Evolutionary conservation across 2,888 invertebrate species (phyloP).

Genomic region (Tortricodes alternella): DNA sequence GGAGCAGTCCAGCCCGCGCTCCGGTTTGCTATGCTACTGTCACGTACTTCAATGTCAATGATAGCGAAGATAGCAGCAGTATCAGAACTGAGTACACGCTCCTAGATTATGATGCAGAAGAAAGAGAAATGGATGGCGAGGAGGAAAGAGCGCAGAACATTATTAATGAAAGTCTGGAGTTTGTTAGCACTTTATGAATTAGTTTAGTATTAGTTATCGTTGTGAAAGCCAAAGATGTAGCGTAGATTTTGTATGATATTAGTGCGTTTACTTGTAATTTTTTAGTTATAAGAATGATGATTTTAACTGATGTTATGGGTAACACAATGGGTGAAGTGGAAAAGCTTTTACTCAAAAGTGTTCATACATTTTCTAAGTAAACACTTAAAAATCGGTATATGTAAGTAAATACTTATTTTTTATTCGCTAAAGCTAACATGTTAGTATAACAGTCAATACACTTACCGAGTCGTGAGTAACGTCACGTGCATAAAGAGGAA

Average conservation of each 20-base stretch:
- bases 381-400: no score
- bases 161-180: slow-evolving; percentile 73
- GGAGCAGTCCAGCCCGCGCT: slow-evolving; percentile 62
- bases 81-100: slow-evolving; percentile 74
- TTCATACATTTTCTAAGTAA: no score
- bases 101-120: slow-evolving; percentile 62
- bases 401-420: no score
- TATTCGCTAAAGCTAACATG: no score
- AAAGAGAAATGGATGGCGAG: slow-evolving; percentile 47
- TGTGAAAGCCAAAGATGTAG: slow-evolving; percentile 5
- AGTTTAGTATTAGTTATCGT: slow-evolving; percentile 1
- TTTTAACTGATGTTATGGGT: not conserved
- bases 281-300: not conserved
- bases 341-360: no score
- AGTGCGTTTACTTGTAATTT: not conserved
- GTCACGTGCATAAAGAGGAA: no score
- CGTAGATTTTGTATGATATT: slow-evolving; percentile 24
- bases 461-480: no score
- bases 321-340: no score
- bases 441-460: no score
- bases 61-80: slow-evolving; percentile 74
- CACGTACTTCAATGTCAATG: slow-evolving; percentile 73
- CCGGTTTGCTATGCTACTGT: slow-evolving; percentile 71
- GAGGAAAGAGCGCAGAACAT: slow-evolving; percentile 69
- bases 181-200: slow-evolving; percentile 72